Base-by-base conservation (phyloP, 2,113 vertebrate genomes). In the Centropus bengalensis region DNA sequence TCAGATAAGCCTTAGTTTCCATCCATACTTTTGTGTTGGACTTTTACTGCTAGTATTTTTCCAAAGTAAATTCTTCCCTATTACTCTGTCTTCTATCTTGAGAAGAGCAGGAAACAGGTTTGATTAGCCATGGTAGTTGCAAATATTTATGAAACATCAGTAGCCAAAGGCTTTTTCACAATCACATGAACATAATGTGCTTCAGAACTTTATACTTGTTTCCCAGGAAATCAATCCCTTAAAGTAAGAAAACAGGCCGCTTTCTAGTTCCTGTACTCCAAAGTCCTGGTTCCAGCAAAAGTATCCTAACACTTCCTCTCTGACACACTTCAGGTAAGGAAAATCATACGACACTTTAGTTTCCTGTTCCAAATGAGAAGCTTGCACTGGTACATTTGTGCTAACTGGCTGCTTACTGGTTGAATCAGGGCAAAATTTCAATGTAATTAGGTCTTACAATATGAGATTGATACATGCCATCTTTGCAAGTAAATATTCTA, bases 151-250 rank as follows among this genome's bases (percentile, higher is more conserved):
- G 52, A 86, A 79, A 58, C 17, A 26, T 64, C 56, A 79, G 22
- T 78, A 68, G 94, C 80, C 62, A 94, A 69, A 93, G 66, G n/a
- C 54, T 81, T 95, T 95, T 92, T 89, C 92, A 86, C 62, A 89
- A 45, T 68, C n/a, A 3, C 58, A 45, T 40, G 80, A 89, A n/a
- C 54, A 68, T 82, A 52, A 78, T 51, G 8, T 84, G 26, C 60
- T 74, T 93, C 86, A 92, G 83, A 91, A 66, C 96, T 93, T 97
- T 95, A 84, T 82, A 49, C 69, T 66, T 58, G 7, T 96, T 96
- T 92, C 86, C 86, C 89, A 82, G 69, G 89, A 96, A 91, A 88
- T 94, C 77, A 94, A 9, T 66, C 66, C 24, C 62, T 93, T 84
- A 51, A 91, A 93, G 42, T n/a, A 88, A 81, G 80, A 86, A 80